Evolutionary conservation across 2,888 invertebrate species (phyloP).

Genomic region (Sesia apiformis): DNA sequence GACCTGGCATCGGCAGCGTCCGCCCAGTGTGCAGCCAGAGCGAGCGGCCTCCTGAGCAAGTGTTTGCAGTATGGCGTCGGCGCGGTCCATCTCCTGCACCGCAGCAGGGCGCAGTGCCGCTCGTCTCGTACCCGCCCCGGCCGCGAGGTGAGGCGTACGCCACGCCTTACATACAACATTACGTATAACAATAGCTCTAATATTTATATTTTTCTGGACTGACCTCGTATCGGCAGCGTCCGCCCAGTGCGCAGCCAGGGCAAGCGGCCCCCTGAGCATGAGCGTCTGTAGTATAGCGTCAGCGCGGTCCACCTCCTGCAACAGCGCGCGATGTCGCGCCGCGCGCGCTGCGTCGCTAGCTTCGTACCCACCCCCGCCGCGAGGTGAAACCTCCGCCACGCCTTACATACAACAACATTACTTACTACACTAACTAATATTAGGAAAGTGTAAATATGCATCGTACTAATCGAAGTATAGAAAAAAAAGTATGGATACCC

Average conservation of each 20-base stretch:
- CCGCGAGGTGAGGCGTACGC: slow-evolving; percentile 42
- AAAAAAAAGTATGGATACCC: too few species aligned
- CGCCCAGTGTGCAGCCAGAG: slow-evolving; percentile 78
- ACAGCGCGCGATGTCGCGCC: slow-evolving; percentile 75
- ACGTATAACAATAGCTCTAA: too few species aligned
- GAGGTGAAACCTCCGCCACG: not conserved
- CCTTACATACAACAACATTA: too few species aligned
- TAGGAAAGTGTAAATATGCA: too few species aligned
- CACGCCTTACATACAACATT: slow-evolving; percentile 4
- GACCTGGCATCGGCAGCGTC: slow-evolving; percentile 77
- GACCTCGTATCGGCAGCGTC: slow-evolving; percentile 77
- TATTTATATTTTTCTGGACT: too few species aligned
- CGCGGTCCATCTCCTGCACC: slow-evolving; percentile 78
- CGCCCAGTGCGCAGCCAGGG: slow-evolving; percentile 78
- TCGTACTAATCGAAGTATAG: too few species aligned
- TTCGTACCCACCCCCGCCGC: slow-evolving; percentile 38
- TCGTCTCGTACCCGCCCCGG: slow-evolving; percentile 75
- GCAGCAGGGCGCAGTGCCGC: slow-evolving; percentile 76
- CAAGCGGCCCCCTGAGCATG: slow-evolving; percentile 69
- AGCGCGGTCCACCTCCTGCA: slow-evolving; percentile 79
- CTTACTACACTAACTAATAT: too few species aligned
- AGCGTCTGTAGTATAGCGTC: slow-evolving; percentile 80
- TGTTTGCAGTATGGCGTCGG: slow-evolving; percentile 79
- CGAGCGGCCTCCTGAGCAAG: slow-evolving; percentile 73
- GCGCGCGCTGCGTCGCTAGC: slow-evolving; percentile 76